Base-by-base conservation (phyloP, 2,888 invertebrate species). In the Hedya salicella region DNA sequence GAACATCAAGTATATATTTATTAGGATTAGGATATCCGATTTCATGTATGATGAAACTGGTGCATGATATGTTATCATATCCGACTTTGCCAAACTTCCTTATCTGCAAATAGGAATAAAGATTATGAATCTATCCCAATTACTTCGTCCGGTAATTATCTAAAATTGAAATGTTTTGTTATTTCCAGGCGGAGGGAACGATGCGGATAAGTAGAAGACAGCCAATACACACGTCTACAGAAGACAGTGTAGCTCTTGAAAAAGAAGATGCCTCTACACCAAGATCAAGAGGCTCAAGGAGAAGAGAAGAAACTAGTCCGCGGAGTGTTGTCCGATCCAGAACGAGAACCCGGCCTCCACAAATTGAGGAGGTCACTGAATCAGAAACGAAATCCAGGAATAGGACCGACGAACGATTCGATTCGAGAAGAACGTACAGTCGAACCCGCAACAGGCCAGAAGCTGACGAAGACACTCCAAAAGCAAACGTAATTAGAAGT, bases 131-230 rank as follows among this genome's bases (percentile, higher is more conserved):
- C 14, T 14, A 59, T 48, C 6, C 21, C 13, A 16, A 30, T 40
- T 42, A 25, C 42, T n/a, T 50, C 30, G 54, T 61, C 52, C 44
- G 21, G 25, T 16, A 40, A 17, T 49, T 56, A 54, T 44, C 16
- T 44, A 21, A 21, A 14, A 19, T 40, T 25, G n/a, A 16, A 17
- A 48, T 46, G 39, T 48, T 68, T 63, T 52, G 54, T 67, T 64
- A 40, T 62, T 88, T 87, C 3, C 88, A 92, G 92, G 87, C 76
- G 68, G 88, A 90, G 75, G 82, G 85, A 69, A 78, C 75, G 14
- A 71, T 80, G 50, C 81, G 89, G 69, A 77, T 75, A 62, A 81
- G 87, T 69, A 85, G 89, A 77, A 82, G 89, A 75, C 76, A 83
- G 64, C 73, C 80, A 75, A 71, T 74, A 63, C 77, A 78, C 70